A percentile compares a stretch with the other conserved stretches of the same genome.
Evolutionary conservation across 2,888 invertebrate genomes (phyloP).

Genomic region (Lasioglossum lativentre): DNA sequence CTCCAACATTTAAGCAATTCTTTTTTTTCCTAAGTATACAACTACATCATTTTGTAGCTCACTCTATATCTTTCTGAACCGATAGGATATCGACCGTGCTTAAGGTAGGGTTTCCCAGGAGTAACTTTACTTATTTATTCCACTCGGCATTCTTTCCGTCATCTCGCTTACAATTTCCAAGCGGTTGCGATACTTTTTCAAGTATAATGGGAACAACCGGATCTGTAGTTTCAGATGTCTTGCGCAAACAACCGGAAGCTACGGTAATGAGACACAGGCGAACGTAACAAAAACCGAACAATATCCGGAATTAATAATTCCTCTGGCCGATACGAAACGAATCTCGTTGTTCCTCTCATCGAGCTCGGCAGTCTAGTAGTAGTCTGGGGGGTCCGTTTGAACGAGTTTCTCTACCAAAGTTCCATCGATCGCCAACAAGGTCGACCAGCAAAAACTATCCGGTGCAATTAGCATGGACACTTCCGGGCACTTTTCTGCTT

Average conservation of each 20-base stretch:
- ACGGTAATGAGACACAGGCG: neutral
- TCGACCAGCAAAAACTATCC: constrained; percentile 7
- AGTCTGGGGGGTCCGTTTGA: neutral
- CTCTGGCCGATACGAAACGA: no score
- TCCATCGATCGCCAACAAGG: neutral
- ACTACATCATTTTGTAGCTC: neutral
- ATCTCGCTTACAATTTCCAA: neutral
- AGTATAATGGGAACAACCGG: no score
- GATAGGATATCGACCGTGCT: neutral
- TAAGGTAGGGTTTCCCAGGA: neutral
- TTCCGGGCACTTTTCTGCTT: neutral
- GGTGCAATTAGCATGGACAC: constrained; percentile 35
- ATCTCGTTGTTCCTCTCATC: neutral
- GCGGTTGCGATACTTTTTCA: neutral
- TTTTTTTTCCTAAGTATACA: neutral
- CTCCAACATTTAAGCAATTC: neutral
- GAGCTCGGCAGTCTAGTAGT: neutral
- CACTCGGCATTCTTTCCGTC: neutral
- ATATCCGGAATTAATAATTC: neutral
- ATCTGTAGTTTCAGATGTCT: no score
- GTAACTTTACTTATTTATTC: neutral
- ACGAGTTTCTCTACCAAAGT: neutral
- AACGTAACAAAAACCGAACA: neutral
- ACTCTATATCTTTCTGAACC: neutral
- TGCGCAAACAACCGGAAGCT: neutral